A percentile compares a stretch with the other conserved stretches of the same genome.
phyloP scores from a whole-genome alignment of 2,113 vertebrate species.

The Camelus dromedarius region DNA sequence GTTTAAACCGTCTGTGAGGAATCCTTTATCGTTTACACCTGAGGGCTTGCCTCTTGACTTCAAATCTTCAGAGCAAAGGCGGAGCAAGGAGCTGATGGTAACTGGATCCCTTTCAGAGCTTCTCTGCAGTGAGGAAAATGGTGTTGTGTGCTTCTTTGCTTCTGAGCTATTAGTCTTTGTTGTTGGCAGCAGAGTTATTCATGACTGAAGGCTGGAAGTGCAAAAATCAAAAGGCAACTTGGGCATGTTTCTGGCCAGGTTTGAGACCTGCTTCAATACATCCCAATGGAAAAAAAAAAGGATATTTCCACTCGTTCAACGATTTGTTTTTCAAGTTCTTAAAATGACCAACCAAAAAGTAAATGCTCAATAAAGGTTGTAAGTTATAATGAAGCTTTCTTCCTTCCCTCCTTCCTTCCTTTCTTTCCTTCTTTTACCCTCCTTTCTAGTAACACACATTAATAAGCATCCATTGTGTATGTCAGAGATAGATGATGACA shows the following conservation, averaged over 20 bases:
- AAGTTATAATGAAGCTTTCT: background rate
- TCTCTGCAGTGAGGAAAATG: slow-evolving; percentile 40
- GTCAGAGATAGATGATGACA: background rate
- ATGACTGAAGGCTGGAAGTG: background rate
- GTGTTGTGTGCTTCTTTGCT: slow-evolving; percentile 7
- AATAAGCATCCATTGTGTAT: background rate
- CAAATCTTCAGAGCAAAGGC: slow-evolving; percentile 5
- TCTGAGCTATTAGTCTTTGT: slow-evolving; percentile 41
- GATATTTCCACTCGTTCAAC: background rate
- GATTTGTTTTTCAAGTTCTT: slow-evolving; percentile 38
- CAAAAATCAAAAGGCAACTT: slow-evolving; percentile 47
- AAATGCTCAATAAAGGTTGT: background rate
- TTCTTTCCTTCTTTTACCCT: background rate
- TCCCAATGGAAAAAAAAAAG: background rate
- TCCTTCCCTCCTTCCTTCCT: background rate
- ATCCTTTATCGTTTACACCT: slow-evolving; percentile 35
- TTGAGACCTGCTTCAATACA: slow-evolving; percentile 19
- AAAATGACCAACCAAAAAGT: slow-evolving; percentile 5
- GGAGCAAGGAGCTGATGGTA: background rate
- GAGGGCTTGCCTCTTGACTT: background rate
- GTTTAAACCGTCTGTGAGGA: slow-evolving; percentile 6
- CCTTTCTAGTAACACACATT: background rate
- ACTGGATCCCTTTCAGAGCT: slow-evolving; percentile 28
- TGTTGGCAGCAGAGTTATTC: slow-evolving; percentile 5
- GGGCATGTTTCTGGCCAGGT: background rate